These are phyloP conservation scores for Diplazon laetatorius DNA, from an alignment of 2,888 invertebrate species.

Conservation along the genomic window DNA sequence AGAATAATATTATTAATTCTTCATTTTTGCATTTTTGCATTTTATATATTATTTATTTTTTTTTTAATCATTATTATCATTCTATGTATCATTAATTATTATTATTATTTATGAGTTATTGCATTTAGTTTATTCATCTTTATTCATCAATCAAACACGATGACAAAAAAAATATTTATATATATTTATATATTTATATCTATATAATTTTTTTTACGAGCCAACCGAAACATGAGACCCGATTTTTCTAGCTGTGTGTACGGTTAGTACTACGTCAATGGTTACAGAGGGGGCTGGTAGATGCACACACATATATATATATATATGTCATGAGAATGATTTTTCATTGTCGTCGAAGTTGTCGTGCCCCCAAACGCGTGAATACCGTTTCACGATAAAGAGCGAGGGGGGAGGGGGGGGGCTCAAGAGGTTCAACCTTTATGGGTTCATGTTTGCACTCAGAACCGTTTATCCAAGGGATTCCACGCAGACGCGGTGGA, in stretches of 20 bases:
- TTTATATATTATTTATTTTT: too few relatives aligned
- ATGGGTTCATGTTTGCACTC: conserved; percentile 33
- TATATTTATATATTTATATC: too few relatives aligned
- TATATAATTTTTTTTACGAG: neutral
- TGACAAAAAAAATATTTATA: conserved; percentile 1
- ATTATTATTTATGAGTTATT: too few relatives aligned
- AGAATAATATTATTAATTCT: too few relatives aligned
- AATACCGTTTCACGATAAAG: neutral
- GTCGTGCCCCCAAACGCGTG: conserved; percentile 3
- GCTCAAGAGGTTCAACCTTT: too few relatives aligned
- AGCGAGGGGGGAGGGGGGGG: conserved; percentile 37
- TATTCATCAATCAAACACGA: neutral
- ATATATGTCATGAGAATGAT: conserved; percentile 5
- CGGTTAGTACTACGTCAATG: conserved; percentile 79
- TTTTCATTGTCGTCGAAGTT: conserved; percentile 8
- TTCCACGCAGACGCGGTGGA: conserved; percentile 17
- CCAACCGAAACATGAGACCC: neutral
- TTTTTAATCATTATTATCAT: too few relatives aligned
- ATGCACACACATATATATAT: too few relatives aligned
- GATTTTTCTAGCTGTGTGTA: conserved; percentile 65
- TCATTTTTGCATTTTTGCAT: too few relatives aligned
- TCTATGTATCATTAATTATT: too few relatives aligned
- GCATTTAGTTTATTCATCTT: too few relatives aligned
- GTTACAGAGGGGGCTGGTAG: conserved; percentile 72
- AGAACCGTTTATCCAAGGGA: conserved; percentile 34